A percentile compares a stretch with the other conserved stretches of the same genome.
Evolutionary conservation across 1,140 invertebrate genomes (phyloP).

Genomic region (Ladona fulva): DNA sequence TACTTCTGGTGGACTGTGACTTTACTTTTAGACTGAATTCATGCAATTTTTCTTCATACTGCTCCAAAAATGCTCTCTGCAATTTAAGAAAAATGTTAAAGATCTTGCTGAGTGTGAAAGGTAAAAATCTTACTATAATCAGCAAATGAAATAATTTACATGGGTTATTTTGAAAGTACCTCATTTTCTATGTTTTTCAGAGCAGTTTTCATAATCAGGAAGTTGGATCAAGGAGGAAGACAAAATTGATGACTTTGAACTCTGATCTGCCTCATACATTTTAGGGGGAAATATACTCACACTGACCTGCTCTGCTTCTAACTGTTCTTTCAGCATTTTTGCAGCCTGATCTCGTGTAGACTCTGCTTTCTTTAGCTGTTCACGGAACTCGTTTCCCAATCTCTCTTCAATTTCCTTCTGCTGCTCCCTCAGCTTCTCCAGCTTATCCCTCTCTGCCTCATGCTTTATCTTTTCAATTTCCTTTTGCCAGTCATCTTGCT

Average conservation of each 20-base stretch:
- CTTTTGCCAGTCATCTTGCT: not conserved
- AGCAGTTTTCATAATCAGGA: too few relatives aligned
- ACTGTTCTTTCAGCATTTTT: not conserved
- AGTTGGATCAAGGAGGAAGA: too few relatives aligned
- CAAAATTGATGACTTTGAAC: not conserved
- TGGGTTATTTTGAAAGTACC: too few relatives aligned
- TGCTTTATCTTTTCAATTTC: not conserved
- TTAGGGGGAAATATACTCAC: not conserved
- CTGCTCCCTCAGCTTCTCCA: not conserved
- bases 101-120: too few relatives aligned
- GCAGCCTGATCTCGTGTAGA: not conserved
- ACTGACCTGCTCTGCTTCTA: slow-evolving; percentile 3
- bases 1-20: not conserved
- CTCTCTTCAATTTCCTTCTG: not conserved
- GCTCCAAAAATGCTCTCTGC: not conserved
- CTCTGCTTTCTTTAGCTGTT: not conserved
- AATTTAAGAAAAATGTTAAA: not conserved
- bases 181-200: too few relatives aligned
- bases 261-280: not conserved
- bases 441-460: not conserved
- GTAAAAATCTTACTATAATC: too few relatives aligned
- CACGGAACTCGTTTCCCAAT: not conserved
- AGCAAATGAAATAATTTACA: too few relatives aligned
- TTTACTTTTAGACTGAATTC: not conserved
- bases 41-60: not conserved